Conservation (phyloP, 2,888 invertebrate species). For the Acrocyrtus sp. region DNA sequence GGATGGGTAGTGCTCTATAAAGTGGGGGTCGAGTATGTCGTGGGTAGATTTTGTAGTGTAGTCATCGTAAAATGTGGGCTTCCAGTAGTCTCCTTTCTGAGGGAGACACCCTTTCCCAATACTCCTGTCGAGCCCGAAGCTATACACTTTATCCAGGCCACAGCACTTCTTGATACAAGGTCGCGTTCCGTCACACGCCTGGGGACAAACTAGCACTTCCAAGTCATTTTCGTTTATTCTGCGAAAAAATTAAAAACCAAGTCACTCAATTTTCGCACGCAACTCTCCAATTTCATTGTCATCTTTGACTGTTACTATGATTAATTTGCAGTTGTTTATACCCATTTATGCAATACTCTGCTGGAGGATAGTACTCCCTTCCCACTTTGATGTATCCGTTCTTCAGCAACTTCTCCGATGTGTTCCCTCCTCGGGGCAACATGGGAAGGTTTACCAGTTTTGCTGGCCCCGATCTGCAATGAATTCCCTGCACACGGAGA, state of each 20-base stretch:
- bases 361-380: slow-evolving; percentile 28
- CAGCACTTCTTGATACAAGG: slow-evolving; percentile 51
- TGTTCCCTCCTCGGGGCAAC: too few species aligned
- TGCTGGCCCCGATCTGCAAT: too few species aligned
- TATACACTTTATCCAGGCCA: slow-evolving; percentile 46
- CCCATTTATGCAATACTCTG: slow-evolving; percentile 50
- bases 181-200: slow-evolving; percentile 32
- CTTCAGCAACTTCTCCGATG: slow-evolving; percentile 30
- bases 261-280: too few species aligned
- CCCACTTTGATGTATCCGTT: slow-evolving; percentile 48
- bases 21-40: slow-evolving; percentile 30
- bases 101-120: slow-evolving; percentile 23
- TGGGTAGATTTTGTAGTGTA: slow-evolving; percentile 12
- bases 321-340: too few species aligned
- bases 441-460: too few species aligned
- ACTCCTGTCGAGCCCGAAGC: slow-evolving; percentile 11
- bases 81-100: slow-evolving; percentile 20
- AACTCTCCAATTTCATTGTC: too few species aligned
- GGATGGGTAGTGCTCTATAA: slow-evolving; percentile 38
- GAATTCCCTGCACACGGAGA: too few species aligned
- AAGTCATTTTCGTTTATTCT: slow-evolving; percentile 43
- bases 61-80: slow-evolving; percentile 32
- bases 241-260: background rate
- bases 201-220: slow-evolving; percentile 39
- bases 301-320: too few species aligned